Evolutionary conservation across 2,797 vertebrate species (phyloP).

Genomic region (Sarcoramphus papa): DNA sequence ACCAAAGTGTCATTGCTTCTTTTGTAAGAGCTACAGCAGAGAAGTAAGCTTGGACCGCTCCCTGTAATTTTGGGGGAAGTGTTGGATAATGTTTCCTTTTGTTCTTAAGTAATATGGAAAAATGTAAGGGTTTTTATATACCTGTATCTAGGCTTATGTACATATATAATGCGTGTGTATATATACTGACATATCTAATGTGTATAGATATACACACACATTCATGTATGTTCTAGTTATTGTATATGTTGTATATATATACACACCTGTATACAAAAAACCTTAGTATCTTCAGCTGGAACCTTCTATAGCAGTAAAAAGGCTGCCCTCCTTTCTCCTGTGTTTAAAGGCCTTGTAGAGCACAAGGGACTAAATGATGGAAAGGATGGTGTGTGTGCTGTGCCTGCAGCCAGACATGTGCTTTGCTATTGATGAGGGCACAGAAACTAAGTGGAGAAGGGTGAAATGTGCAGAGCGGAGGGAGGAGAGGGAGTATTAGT

Average conservation of each 20-base stretch:
- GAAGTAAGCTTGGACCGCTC: background rate
- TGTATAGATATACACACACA: too few species aligned
- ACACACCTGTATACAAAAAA: background rate
- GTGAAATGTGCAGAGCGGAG: background rate
- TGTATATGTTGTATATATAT: background rate
- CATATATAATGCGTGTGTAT: background rate
- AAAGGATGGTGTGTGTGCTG: background rate
- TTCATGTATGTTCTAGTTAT: background rate
- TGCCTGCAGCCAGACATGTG: background rate
- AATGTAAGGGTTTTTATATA: background rate
- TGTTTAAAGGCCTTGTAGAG: background rate
- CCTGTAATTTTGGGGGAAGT: background rate
- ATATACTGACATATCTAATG: background rate
- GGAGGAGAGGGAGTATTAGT: background rate
- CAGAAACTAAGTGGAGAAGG: background rate
- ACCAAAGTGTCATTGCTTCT: background rate
- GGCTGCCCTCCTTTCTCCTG: background rate
- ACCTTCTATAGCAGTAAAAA: background rate
- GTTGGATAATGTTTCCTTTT: background rate
- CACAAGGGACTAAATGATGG: background rate
- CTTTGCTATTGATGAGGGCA: background rate
- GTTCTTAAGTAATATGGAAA: background rate
- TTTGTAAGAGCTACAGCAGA: background rate
- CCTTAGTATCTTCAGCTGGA: background rate
- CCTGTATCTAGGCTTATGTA: background rate